Conservation (phyloP, 2,888 invertebrate genomes). For the Lasioglossum lativentre region DNA sequence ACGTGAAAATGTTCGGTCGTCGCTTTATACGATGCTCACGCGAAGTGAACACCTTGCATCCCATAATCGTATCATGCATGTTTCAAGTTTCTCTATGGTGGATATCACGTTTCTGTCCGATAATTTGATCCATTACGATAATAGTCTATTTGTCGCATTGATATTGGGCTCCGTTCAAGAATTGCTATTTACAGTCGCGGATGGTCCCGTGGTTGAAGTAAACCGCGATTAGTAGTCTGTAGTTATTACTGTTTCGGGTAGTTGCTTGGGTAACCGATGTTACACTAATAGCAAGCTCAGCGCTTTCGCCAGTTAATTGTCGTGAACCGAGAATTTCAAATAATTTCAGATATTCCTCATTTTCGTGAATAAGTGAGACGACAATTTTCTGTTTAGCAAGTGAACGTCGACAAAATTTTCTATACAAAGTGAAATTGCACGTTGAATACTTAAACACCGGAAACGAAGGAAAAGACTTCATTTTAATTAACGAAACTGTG, state of each 20-base stretch:
- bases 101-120: neutral
- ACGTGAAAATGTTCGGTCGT: neutral
- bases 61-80: neutral
- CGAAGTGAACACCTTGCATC: neutral
- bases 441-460: neutral
- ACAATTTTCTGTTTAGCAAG: neutral
- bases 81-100: neutral
- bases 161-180: conserved; percentile 4
- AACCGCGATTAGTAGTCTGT: conserved; percentile 44
- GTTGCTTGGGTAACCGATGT: conserved; percentile 49
- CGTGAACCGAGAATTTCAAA: neutral
- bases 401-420: neutral
- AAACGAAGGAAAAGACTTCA: neutral
- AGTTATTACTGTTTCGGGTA: conserved; percentile 48
- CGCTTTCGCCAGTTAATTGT: conserved; percentile 38
- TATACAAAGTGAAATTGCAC: neutral
- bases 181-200: conserved; percentile 25
- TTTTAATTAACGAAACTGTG: neutral
- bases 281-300: conserved; percentile 38
- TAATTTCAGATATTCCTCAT: neutral
- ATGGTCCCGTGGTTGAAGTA: conserved; percentile 40
- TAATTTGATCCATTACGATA: neutral
- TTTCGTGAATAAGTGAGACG: neutral
- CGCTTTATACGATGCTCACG: neutral
- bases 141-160: neutral